phyloP scores from a whole-genome alignment of 2,888 invertebrate genomes.

The Bimastos eiseni region DNA sequence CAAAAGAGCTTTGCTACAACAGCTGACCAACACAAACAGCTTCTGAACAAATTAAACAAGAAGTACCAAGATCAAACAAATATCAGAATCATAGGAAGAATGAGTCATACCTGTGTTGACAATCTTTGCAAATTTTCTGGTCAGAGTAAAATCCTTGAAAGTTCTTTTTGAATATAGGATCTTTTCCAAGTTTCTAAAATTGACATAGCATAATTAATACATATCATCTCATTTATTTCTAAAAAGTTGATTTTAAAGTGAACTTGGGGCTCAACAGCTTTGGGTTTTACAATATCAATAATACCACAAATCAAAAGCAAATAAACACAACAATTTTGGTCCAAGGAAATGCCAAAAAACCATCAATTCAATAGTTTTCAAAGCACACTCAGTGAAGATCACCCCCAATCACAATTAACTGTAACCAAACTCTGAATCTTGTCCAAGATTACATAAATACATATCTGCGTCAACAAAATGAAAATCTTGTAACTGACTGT shows the following conservation, averaged over 20 bases:
- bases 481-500: slow-evolving; percentile 51
- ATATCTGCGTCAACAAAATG: background rate
- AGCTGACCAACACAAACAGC: background rate
- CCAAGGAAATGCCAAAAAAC: background rate
- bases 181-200: slow-evolving; percentile 58
- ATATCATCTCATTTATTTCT: background rate
- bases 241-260: background rate
- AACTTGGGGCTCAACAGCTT: background rate
- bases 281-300: background rate
- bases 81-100: background rate
- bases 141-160: slow-evolving; percentile 66
- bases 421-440: background rate
- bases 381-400: background rate
- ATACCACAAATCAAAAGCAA: background rate
- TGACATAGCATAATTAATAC: background rate
- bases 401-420: background rate
- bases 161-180: slow-evolving; percentile 63
- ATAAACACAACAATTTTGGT: background rate
- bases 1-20: background rate
- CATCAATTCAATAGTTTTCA: background rate
- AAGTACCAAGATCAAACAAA: background rate
- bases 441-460: background rate
- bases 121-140: slow-evolving; percentile 66
- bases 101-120: slow-evolving; percentile 64
- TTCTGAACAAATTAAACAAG: background rate